These are phyloP conservation scores for Lepeophtheirus nordmannii DNA, from an alignment of 2,888 invertebrate species.

Conservation along the genomic window DNA sequence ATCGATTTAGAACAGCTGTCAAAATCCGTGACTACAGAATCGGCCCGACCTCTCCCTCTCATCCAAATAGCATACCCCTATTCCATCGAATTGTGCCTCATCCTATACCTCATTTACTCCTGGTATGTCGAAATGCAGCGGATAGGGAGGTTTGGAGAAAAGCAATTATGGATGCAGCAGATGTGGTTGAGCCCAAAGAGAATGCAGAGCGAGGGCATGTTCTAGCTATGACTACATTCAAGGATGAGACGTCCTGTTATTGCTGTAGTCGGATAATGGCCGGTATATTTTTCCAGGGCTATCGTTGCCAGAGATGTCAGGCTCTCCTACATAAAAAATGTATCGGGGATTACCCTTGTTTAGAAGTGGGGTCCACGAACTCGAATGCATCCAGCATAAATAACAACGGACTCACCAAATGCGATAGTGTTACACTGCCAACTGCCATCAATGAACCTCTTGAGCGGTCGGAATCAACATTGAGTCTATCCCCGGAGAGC, in stretches of 20 bases:
- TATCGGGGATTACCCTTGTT: slow-evolving; percentile 11
- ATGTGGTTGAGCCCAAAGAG: slow-evolving; percentile 11
- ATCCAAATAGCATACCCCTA: not conserved
- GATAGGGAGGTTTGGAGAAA: slow-evolving; percentile 19
- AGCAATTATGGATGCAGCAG: slow-evolving; percentile 8
- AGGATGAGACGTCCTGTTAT: slow-evolving; percentile 6
- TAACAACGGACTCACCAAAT: not conserved
- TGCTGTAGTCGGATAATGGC: slow-evolving; percentile 1
- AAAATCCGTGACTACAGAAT: slow-evolving; percentile 19
- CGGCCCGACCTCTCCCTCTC: slow-evolving; percentile 5
- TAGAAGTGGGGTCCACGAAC: slow-evolving; percentile 7
- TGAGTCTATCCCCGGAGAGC: not conserved
- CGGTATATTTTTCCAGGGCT: slow-evolving; percentile 22
- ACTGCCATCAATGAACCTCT: slow-evolving; percentile 10
- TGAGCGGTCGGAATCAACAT: slow-evolving; percentile 13
- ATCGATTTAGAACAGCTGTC: slow-evolving; percentile 16
- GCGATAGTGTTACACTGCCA: slow-evolving; percentile 16
- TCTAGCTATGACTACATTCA: slow-evolving; percentile 12
- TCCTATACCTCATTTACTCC: not conserved
- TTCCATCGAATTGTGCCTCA: slow-evolving; percentile 1
- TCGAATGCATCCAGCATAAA: not conserved
- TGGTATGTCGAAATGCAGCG: not conserved
- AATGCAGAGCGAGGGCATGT: slow-evolving; percentile 17
- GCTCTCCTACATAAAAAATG: slow-evolving; percentile 17
- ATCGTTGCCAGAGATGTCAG: slow-evolving; percentile 18